phyloP scores from a whole-genome alignment of 2,888 invertebrate genomes.

The Brenthis ino region DNA sequence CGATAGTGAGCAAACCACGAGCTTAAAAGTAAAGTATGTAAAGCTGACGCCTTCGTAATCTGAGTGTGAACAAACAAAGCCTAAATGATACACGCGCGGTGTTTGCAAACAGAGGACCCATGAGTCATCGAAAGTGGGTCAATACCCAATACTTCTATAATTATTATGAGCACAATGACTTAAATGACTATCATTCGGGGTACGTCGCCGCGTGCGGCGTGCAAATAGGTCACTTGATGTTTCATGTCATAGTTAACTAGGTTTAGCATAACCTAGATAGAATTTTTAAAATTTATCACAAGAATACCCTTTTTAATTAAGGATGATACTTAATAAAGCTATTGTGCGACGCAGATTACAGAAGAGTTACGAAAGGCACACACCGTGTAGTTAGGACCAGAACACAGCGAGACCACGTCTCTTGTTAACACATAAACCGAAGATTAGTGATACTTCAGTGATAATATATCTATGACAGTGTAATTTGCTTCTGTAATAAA shows the following conservation, averaged over 20 bases:
- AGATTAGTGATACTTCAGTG: no score
- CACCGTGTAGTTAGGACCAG: no score
- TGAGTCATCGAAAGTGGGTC: slow-evolving; percentile 1
- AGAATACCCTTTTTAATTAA: no score
- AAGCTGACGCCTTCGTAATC: slow-evolving; percentile 3
- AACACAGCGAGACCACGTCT: no score
- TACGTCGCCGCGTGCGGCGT: background rate
- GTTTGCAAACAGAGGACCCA: slow-evolving; percentile 1
- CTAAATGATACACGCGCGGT: background rate
- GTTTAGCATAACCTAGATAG: no score
- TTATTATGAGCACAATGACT: background rate
- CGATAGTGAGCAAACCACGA: no score
- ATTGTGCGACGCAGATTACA: no score
- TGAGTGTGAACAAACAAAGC: background rate
- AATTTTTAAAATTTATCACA: no score
- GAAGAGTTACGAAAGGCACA: no score
- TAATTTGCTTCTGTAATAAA: slow-evolving; percentile 1
- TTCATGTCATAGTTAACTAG: background rate
- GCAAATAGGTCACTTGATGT: slow-evolving; percentile 7
- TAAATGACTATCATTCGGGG: background rate
- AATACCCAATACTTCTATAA: background rate
- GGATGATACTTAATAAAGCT: no score
- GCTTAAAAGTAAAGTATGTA: background rate
- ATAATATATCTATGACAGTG: slow-evolving; percentile 5
- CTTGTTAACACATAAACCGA: no score